Conservation (phyloP, 2,113 vertebrate genomes). For the Cephalopterus ornatus region DNA sequence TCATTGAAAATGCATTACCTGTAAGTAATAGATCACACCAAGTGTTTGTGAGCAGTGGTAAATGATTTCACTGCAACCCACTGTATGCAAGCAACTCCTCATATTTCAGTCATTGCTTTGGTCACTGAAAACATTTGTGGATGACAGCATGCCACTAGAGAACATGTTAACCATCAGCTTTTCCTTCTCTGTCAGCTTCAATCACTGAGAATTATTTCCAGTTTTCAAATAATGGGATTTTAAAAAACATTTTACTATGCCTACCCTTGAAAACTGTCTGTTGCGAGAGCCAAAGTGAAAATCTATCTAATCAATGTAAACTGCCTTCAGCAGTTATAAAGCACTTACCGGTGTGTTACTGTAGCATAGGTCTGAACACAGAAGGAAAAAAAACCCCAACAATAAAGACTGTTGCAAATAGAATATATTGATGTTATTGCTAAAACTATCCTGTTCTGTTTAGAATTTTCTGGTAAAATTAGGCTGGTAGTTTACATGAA, state of each 20-base stretch:
- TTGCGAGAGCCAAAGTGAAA: conserved; percentile 16
- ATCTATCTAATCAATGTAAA: conserved; percentile 24
- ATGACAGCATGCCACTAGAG: conserved; percentile 4
- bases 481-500: not conserved
- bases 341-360: not conserved
- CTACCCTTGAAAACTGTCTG: conserved; percentile 41
- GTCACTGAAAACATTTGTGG: not conserved
- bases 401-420: not conserved
- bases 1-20: not conserved
- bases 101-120: not conserved
- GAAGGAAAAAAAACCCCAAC: not conserved
- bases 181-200: conserved; percentile 21
- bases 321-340: not conserved
- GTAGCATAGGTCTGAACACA: not conserved
- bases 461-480: not conserved
- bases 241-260: not conserved
- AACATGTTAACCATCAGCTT: not conserved
- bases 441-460: not conserved
- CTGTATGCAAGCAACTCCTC: not conserved
- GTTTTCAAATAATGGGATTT: conserved; percentile 40
- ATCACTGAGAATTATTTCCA: conserved; percentile 32
- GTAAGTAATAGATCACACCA: not conserved
- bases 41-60: not conserved
- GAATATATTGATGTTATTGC: not conserved
- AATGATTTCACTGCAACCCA: not conserved